These are phyloP conservation scores for Siniperca scherzeri DNA, from an alignment of 2,797 vertebrate species.

Conservation along the genomic window DNA sequence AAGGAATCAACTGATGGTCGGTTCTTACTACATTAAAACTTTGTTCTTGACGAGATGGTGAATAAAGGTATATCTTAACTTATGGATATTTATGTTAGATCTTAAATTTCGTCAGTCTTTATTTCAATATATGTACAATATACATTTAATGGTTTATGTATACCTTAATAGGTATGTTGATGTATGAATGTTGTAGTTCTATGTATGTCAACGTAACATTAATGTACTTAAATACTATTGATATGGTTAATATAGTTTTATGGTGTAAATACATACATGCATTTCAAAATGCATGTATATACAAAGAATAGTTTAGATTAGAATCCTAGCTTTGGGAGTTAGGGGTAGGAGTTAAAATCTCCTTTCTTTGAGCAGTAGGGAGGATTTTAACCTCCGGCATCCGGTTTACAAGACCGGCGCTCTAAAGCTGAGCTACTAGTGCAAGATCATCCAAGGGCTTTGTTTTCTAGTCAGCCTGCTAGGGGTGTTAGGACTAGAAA, in stretches of 20 bases:
- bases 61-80: not conserved
- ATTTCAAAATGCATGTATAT: not conserved
- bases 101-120: not conserved
- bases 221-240: not conserved
- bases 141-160: not conserved
- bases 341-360: conserved; percentile 67
- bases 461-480: not conserved
- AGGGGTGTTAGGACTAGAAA: accelerated
- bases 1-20: conserved; percentile 26
- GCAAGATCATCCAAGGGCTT: conserved; percentile 17
- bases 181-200: not conserved
- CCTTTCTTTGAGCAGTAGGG: conserved; percentile 57
- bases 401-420: conserved; percentile 73
- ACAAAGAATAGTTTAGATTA: conserved; percentile 65
- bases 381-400: conserved; percentile 55
- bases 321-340: conserved; percentile 71
- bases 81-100: not conserved
- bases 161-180: not conserved
- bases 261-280: conserved; percentile 31
- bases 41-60: not conserved
- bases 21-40: conserved; percentile 36
- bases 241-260: not conserved
- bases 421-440: conserved; percentile 62
- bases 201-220: not conserved
- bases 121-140: too few species aligned